A percentile compares a stretch with the other conserved stretches of the same genome.
Evolutionary conservation across 2,888 invertebrate genomes (phyloP).

Genomic region (Euspilapteryx auroguttella): DNA sequence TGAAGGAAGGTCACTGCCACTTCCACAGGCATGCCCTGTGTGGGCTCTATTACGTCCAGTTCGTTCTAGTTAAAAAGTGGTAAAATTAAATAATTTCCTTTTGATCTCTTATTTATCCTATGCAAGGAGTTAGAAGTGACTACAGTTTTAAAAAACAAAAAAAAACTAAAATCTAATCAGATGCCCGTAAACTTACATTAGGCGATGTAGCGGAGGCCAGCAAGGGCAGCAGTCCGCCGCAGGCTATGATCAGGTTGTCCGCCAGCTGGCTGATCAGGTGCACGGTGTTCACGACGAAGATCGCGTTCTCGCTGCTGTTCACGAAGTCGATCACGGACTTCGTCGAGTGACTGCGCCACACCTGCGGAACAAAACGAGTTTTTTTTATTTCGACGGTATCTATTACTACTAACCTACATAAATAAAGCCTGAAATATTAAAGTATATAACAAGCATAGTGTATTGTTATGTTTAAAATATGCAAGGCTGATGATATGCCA

Average conservation of each 20-base stretch:
- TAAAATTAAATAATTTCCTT: conserved; percentile 1
- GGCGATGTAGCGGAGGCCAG: conserved; percentile 98
- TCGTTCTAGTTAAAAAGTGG: conserved; percentile 76
- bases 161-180: too few species aligned
- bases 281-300: conserved; percentile 99
- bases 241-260: conserved; percentile 98
- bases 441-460: too few species aligned
- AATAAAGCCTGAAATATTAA: too few species aligned
- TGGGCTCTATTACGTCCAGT: conserved; percentile 96
- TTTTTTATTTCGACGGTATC: background rate
- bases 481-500: too few species aligned
- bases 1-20: conserved; percentile 98
- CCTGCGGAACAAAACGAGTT: conserved; percentile 18
- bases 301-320: conserved; percentile 96
- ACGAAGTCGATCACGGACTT: conserved; percentile 98
- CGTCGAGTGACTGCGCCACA: conserved; percentile 89
- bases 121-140: too few species aligned
- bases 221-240: conserved; percentile 93
- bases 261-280: conserved; percentile 98
- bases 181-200: conserved; percentile 83
- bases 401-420: too few species aligned
- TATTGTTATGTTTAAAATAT: too few species aligned
- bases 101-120: too few species aligned
- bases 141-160: too few species aligned
- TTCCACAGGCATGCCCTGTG: conserved; percentile 98